Base-by-base conservation (phyloP, 1,140 invertebrate species). In the Babylonia areolata region DNA sequence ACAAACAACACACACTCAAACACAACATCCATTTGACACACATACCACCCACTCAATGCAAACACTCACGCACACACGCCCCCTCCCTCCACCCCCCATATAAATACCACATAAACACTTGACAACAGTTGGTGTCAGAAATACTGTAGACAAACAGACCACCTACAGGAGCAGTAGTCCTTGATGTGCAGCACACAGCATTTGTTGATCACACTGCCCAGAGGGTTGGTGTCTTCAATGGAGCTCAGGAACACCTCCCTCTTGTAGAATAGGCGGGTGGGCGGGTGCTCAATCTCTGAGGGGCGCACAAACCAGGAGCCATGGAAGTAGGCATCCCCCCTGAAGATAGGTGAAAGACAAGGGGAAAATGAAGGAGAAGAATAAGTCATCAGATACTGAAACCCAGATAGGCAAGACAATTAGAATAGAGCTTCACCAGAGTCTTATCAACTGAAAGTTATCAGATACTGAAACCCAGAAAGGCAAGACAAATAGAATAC, bases 201-300 rank as follows among this genome's bases (percentile, higher is more conserved):
- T 89, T 97, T 97, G 28, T 97, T 98, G 87, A 98, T 96, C 89
- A 99, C 97, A 88, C 97, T 97, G 83, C 97, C 96, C 20, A 99
- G 95, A 1, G 97, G 91, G 94, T 98, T 97, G 0, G 97, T 97
- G 90, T 98, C 98, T 93, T 99, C 98, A 85, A 98, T 96, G 2
- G 97, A 97, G 78, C 97, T 98, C 28, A 99, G 95, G 89, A 99
- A 97, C 35, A 99, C 96, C 95, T 99, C 99, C 94, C 99, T 97
- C 88, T 98, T 97, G 95, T 98, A 99, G 94, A 98, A 99, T n/a
- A 97, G 95, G 92, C 96, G 94, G 0, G 94, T 94, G 0, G 94
- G 95, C 84, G 96, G 96, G 94, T 96, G 97, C 93, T 95, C 96
- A 81, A 99, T 96, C 95, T 99, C 98, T 33, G 95, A 95, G 3